Percentiles rank a stretch among this genome's conserved stretches.
These are phyloP conservation scores for Stomatorhinus ivindoensis DNA, from an alignment of 2,113 vertebrate genomes.

Conservation along the genomic window DNA sequence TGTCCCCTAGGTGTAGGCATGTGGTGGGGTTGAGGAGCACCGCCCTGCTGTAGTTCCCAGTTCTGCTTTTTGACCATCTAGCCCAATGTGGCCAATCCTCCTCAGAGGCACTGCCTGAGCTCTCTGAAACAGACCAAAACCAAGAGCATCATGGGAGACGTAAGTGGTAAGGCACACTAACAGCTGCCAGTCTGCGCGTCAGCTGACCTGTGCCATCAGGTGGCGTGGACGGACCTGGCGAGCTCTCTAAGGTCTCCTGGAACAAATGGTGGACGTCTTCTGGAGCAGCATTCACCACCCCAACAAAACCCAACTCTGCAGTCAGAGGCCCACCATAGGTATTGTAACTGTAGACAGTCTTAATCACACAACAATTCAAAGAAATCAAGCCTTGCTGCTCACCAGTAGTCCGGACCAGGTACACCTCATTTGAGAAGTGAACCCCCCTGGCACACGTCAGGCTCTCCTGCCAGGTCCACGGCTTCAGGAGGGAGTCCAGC, in stretches of 20 bases:
- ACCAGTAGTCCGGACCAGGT: conserved; percentile 70
- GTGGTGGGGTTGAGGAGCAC: conserved; percentile 73
- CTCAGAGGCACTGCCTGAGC: conserved; percentile 6
- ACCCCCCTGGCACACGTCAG: conserved; percentile 43
- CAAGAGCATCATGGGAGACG: neutral
- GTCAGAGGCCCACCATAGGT: neutral
- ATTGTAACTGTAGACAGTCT: neutral
- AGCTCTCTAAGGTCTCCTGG: conserved; percentile 14
- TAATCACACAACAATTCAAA: neutral
- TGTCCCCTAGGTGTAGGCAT: conserved; percentile 57
- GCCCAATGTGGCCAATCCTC: conserved; percentile 20
- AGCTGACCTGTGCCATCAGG: neutral
- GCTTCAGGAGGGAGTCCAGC: conserved; percentile 47
- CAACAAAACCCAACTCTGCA: conserved; percentile 66
- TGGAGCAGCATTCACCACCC: conserved; percentile 59
- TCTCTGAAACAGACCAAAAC: neutral
- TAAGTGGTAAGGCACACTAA: neutral
- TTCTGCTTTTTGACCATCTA: neutral
- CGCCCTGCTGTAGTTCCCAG: neutral
- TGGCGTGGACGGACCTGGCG: neutral
- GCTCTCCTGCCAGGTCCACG: conserved; percentile 48
- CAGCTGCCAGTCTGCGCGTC: neutral
- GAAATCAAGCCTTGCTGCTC: conserved; percentile 28
- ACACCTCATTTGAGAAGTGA: conserved; percentile 48
- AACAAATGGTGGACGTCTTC: conserved; percentile 50